These are phyloP conservation scores for Scaptomyza polygonia DNA, from an alignment of 2,888 invertebrate genomes.

Conservation along the genomic window DNA sequence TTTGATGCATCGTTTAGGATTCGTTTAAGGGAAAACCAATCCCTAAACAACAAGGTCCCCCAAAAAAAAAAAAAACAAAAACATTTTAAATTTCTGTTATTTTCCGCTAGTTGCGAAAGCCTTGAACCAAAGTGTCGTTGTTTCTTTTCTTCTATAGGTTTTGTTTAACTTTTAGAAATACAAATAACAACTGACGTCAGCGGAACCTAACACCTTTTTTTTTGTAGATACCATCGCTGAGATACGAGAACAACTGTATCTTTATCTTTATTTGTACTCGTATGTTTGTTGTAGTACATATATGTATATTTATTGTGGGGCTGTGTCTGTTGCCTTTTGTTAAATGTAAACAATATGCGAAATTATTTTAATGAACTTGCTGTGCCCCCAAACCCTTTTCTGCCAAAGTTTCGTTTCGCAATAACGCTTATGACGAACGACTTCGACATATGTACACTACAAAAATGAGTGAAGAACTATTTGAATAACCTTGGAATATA, in stretches of 20 bases:
- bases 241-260: slow-evolving; percentile 54
- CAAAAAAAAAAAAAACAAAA: neutral
- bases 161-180: slow-evolving; percentile 15
- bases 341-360: slow-evolving; percentile 69
- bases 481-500: neutral
- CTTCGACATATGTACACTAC: slow-evolving; percentile 30
- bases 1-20: slow-evolving; percentile 12
- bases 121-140: slow-evolving; percentile 12
- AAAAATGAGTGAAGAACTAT: neutral
- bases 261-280: slow-evolving; percentile 8
- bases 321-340: slow-evolving; percentile 50
- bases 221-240: slow-evolving; percentile 33
- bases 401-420: slow-evolving; percentile 19
- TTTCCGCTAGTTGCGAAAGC: slow-evolving; percentile 7
- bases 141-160: neutral
- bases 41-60: neutral
- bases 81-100: neutral
- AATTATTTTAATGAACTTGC: slow-evolving; percentile 66
- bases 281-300: neutral
- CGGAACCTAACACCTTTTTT: slow-evolving; percentile 66
- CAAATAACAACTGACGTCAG: slow-evolving; percentile 62
- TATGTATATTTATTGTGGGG: neutral
- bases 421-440: slow-evolving; percentile 29
- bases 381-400: neutral
- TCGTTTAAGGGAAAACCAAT: neutral